A percentile compares a stretch with the other conserved stretches of the same genome.
phyloP scores from a whole-genome alignment of 2,888 invertebrate genomes.

The Artemia sinica region DNA sequence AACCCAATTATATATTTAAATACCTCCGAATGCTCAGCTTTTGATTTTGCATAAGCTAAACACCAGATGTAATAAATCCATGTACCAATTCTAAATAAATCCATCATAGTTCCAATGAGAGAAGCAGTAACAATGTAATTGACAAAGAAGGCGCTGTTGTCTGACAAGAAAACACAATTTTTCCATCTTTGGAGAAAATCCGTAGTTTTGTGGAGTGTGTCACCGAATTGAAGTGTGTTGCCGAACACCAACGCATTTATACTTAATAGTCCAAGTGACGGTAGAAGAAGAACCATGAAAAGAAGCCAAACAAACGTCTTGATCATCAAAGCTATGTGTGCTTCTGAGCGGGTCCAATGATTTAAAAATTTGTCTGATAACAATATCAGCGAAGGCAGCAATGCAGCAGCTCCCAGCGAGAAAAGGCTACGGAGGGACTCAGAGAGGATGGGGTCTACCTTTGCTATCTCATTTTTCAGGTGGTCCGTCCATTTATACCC shows the following conservation, averaged over 20 bases:
- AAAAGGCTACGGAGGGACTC: slow-evolving; percentile 78
- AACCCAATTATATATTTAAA: slow-evolving; percentile 71
- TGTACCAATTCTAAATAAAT: slow-evolving; percentile 30
- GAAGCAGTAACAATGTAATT: slow-evolving; percentile 88
- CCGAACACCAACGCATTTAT: slow-evolving; percentile 28
- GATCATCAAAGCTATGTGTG: slow-evolving; percentile 81
- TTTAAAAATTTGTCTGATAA: slow-evolving; percentile 77
- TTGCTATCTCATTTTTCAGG: too few species aligned
- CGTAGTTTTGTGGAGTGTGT: too few species aligned
- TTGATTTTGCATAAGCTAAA: slow-evolving; percentile 1
- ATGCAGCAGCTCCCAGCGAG: slow-evolving; percentile 67
- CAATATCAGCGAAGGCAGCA: slow-evolving; percentile 79
- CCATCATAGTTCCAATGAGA: slow-evolving; percentile 74
- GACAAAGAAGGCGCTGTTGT: slow-evolving; percentile 89
- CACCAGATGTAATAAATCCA: not conserved
- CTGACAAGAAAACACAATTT: slow-evolving; percentile 70
- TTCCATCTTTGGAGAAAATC: slow-evolving; percentile 41
- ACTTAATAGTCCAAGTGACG: slow-evolving; percentile 69
- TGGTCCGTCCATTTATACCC: too few species aligned
- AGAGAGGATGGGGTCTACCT: slow-evolving; percentile 45
- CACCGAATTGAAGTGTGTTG: too few species aligned
- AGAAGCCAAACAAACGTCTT: slow-evolving; percentile 75
- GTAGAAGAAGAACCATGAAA: slow-evolving; percentile 82
- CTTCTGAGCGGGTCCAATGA: slow-evolving; percentile 82
- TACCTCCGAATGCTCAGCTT: slow-evolving; percentile 3